Evolutionary conservation across 2,113 vertebrate species (phyloP).

Genomic region (Petrocephalus microphthalmus): DNA sequence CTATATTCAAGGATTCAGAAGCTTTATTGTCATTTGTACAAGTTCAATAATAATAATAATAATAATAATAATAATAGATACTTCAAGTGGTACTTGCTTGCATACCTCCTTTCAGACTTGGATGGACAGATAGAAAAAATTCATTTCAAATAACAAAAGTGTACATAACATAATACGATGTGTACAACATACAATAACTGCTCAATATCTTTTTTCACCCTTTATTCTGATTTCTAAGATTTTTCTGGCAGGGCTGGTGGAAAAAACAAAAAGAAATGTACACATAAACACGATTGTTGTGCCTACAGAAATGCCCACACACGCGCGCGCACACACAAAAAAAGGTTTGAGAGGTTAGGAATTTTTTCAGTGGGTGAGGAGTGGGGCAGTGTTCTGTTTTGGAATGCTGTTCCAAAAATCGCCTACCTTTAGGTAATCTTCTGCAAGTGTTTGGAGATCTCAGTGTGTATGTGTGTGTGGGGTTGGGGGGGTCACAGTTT

Average conservation of each 20-base stretch:
- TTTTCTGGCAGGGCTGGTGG: background rate
- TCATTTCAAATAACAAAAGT: background rate
- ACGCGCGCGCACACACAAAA: background rate
- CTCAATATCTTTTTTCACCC: background rate
- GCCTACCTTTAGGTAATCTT: conserved; percentile 4
- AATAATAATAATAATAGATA: no score
- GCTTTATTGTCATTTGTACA: background rate
- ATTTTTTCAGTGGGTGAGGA: background rate
- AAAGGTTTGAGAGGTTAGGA: background rate
- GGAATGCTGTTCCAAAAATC: background rate
- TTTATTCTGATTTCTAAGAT: background rate
- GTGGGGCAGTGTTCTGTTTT: background rate
- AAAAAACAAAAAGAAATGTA: background rate
- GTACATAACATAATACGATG: background rate
- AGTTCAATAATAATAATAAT: background rate
- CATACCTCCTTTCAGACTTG: background rate
- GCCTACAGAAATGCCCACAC: background rate
- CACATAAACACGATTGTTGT: background rate
- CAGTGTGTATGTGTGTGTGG: background rate
- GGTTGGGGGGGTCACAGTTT: background rate
- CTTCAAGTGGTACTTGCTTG: background rate
- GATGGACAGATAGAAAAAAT: background rate
- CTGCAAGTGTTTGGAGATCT: background rate
- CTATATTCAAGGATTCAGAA: background rate
- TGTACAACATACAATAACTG: background rate